These are phyloP conservation scores for Coboldia fuscipes DNA, from an alignment of 1,140 invertebrate genomes.

Conservation along the genomic window DNA sequence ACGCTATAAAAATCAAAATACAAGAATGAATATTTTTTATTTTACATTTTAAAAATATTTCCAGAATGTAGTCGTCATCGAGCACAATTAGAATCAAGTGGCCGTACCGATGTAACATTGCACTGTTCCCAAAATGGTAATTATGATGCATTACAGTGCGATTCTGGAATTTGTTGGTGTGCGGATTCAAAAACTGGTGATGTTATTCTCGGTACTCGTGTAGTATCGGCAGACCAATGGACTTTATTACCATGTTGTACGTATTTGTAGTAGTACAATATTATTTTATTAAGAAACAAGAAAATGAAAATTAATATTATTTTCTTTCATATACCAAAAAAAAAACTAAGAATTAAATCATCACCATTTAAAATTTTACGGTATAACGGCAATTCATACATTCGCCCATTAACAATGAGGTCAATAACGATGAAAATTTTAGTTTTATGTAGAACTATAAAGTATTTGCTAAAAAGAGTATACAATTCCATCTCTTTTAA, in stretches of 20 bases:
- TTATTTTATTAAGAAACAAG: no score
- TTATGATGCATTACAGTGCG: conserved; percentile 35
- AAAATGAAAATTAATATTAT: no score
- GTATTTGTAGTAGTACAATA: conserved; percentile 9
- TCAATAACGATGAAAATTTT: conserved; percentile 3
- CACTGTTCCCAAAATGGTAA: conserved; percentile 34
- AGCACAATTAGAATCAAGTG: conserved; percentile 22
- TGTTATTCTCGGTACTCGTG: conserved; percentile 15
- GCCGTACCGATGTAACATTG: conserved; percentile 22
- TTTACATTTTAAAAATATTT: no score
- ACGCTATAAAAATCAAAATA: no score
- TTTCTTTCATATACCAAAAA: neutral
- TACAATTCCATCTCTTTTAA: no score
- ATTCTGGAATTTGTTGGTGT: conserved; percentile 35
- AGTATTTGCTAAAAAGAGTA: no score
- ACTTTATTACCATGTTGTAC: conserved; percentile 31
- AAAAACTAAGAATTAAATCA: neutral
- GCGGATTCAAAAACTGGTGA: conserved; percentile 27
- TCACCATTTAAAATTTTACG: neutral
- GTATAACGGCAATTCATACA: neutral
- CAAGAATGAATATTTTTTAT: no score
- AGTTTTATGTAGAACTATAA: conserved; percentile 2
- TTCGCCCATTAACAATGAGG: neutral
- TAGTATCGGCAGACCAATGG: conserved; percentile 26
- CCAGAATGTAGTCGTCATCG: conserved; percentile 30